phyloP scores from a whole-genome alignment of 2,888 invertebrate species.

The Choreutis nemorana region DNA sequence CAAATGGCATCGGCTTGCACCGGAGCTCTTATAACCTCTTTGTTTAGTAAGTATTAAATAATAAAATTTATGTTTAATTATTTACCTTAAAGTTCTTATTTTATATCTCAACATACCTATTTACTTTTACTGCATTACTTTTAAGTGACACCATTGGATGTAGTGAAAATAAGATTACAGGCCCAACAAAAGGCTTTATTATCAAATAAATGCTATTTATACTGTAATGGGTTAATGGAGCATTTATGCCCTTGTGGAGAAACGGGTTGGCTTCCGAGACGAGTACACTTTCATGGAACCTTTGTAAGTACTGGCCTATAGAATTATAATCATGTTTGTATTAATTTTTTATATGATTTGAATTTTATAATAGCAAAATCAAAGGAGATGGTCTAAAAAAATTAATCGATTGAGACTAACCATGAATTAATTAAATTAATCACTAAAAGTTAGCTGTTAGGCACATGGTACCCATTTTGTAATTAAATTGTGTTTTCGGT shows the following conservation, averaged over 20 bases:
- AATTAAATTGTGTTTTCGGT: not conserved
- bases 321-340: no score
- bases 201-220: slow-evolving; percentile 90
- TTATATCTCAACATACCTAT: slow-evolving; percentile 1
- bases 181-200: slow-evolving; percentile 87
- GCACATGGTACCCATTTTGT: no score
- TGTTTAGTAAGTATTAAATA: slow-evolving; percentile 74
- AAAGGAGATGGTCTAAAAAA: no score
- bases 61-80: slow-evolving; percentile 2
- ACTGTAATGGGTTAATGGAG: slow-evolving; percentile 99
- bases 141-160: slow-evolving; percentile 97
- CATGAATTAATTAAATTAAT: no score
- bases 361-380: not conserved
- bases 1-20: slow-evolving; percentile 88
- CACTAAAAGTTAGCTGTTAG: no score
- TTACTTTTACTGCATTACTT: slow-evolving; percentile 15
- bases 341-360: slow-evolving; percentile 8
- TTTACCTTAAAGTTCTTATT: slow-evolving; percentile 4
- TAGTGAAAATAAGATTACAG: slow-evolving; percentile 98
- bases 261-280: slow-evolving; percentile 70
- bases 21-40: slow-evolving; percentile 88
- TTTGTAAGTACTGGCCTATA: slow-evolving; percentile 64
- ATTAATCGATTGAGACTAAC: no score
- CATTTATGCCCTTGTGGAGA: slow-evolving; percentile 87
- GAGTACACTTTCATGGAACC: slow-evolving; percentile 81